Base-by-base conservation (phyloP, 2,797 vertebrate genomes). In the Gymnothorax reevesii region DNA sequence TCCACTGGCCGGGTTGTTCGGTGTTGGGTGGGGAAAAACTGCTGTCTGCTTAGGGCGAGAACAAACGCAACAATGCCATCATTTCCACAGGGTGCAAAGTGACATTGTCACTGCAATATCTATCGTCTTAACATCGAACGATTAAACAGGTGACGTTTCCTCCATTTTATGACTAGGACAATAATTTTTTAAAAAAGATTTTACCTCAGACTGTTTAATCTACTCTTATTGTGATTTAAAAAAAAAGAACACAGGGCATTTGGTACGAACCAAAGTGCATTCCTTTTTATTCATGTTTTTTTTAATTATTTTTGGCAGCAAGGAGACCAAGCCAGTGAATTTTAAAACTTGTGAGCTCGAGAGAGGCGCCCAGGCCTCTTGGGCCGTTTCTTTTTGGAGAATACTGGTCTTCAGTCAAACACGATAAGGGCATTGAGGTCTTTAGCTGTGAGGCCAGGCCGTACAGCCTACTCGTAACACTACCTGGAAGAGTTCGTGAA, bases 261-360 rank as follows among this genome's bases (percentile, higher is more conserved):
- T 99, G 98, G 98, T 98, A 95, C 96, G 94, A 97, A 98, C 98
- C 98, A 98, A 99, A 99, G 98, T 99, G 98, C 97, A 98, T 99
- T 99, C 97, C 97, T 98, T 98, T 97, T 92, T 97, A 96, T 93
- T 42, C 33, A 42, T 99, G 98, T 97, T 98, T 99, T 99, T 97
- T 97, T 98, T 98, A 92, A 97, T 96, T 93, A 89, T 95, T 91
- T 95, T 95, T 97, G 96, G 95, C 95, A 94, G 92, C 93, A 91
- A 90, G 91, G 92, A 15, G 64, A 86, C 49, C 82, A 83, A 91
- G 91, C 88, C 89, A 88, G 90, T 85, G 57, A 86, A 86, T 88
- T 86, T 88, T 92, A 91, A 2, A 42, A 95, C 95, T 96, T 94
- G 96, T 95, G 93, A 94, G 93, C 94, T 95, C 94, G 94, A 94